Percentiles rank a stretch among this genome's conserved stretches.
These are phyloP conservation scores for Poeciliopsis prolifica DNA, from an alignment of 2,113 vertebrate species.

Conservation along the genomic window DNA sequence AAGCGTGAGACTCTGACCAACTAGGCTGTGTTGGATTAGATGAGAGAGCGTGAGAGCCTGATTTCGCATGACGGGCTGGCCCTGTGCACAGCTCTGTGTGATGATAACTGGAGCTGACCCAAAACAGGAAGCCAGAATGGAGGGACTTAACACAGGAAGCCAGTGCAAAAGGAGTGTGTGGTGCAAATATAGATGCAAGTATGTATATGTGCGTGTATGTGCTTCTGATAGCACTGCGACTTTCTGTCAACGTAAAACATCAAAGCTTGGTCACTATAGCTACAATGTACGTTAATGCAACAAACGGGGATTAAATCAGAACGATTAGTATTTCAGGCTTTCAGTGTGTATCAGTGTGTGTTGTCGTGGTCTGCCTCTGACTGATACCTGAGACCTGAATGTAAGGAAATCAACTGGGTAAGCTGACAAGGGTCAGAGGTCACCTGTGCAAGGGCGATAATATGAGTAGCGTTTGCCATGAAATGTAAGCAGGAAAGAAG, in stretches of 20 bases:
- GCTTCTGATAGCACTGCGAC: constrained; percentile 48
- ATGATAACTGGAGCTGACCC: constrained; percentile 75
- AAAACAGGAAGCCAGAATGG: constrained; percentile 74
- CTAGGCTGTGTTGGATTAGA: constrained; percentile 24
- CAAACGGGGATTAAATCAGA: background rate
- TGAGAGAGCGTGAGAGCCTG: constrained; percentile 55
- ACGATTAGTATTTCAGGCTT: background rate
- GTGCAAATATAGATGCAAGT: background rate
- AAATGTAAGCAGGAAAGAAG: constrained; percentile 43
- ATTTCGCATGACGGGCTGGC: constrained; percentile 67
- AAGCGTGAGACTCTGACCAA: constrained; percentile 14
- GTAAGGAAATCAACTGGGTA: constrained; percentile 57
- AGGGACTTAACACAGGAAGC: constrained; percentile 79
- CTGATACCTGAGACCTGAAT: constrained; percentile 31
- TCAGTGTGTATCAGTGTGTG: background rate
- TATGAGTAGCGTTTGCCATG: constrained; percentile 26
- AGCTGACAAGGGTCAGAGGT: constrained; percentile 45
- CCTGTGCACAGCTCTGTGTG: constrained; percentile 65
- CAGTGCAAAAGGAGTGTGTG: constrained; percentile 49
- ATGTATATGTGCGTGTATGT: constrained; percentile 2
- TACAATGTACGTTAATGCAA: constrained; percentile 13
- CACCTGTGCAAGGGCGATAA: constrained; percentile 9
- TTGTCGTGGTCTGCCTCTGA: background rate
- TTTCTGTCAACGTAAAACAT: constrained; percentile 33
- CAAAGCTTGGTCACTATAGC: constrained; percentile 1